These are phyloP conservation scores for Mamestra configurata DNA, from an alignment of 1,140 invertebrate genomes.

Conservation along the genomic window DNA sequence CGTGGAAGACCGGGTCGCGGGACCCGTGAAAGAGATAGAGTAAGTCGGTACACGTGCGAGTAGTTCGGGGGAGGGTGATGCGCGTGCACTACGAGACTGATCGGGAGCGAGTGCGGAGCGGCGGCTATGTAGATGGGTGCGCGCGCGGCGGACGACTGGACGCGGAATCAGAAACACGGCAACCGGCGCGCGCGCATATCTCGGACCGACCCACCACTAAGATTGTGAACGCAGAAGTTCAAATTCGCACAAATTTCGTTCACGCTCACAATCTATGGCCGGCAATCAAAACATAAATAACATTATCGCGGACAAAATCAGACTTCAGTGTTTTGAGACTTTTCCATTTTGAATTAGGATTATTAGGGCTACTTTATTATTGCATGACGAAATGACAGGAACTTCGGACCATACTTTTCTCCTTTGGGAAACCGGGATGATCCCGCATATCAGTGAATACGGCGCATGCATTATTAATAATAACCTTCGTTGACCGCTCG, in stretches of 20 bases:
- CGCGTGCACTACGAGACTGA: slow-evolving; percentile 67
- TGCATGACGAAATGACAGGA: background rate
- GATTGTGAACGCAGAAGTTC: background rate
- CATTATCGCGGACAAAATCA: background rate
- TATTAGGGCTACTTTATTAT: too few species aligned
- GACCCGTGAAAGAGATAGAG: slow-evolving; percentile 56
- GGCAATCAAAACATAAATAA: background rate
- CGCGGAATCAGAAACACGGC: slow-evolving; percentile 36
- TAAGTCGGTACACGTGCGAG: slow-evolving; percentile 63
- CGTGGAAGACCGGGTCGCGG: slow-evolving; percentile 65
- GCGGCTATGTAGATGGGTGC: slow-evolving; percentile 18
- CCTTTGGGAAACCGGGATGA: slow-evolving; percentile 31
- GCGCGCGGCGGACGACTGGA: slow-evolving; percentile 50
- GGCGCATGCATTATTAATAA: slow-evolving; percentile 36
- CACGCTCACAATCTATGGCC: background rate
- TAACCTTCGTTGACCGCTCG: slow-evolving; percentile 49
- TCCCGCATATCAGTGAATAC: slow-evolving; percentile 45
- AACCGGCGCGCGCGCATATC: slow-evolving; percentile 64
- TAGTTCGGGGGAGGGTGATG: slow-evolving; percentile 59
- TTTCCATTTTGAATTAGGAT: too few species aligned
- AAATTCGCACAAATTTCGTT: background rate
- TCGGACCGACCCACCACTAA: slow-evolving; percentile 13
- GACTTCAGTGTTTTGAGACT: background rate
- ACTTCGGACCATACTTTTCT: background rate
- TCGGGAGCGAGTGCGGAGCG: slow-evolving; percentile 66